Percentiles rank a stretch among this genome's conserved stretches.
Evolutionary conservation across 2,888 invertebrate genomes (phyloP).

Genomic region (Aradus depressus): DNA sequence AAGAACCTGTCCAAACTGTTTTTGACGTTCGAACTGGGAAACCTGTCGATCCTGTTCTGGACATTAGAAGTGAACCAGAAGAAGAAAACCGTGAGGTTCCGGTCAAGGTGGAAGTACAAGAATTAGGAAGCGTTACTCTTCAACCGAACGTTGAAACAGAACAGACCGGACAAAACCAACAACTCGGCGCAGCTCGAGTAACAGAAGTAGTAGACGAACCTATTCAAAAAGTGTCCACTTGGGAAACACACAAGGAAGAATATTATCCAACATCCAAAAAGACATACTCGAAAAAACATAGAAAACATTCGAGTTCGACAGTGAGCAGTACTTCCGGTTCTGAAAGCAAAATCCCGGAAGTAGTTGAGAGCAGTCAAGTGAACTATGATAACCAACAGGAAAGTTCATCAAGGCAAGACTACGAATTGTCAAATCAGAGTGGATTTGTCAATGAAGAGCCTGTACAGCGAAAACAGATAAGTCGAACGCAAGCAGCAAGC

Average conservation of each 20-base stretch:
- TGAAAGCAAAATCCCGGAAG: no score
- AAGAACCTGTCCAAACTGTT: no score
- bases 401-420: neutral
- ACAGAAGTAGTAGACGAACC: neutral
- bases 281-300: constrained; percentile 8
- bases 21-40: no score
- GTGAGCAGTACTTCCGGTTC: no score
- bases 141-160: neutral
- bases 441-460: constrained; percentile 1
- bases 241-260: constrained; percentile 9
- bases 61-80: no score
- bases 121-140: no score
- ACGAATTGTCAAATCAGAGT: no score
- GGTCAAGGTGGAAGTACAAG: no score
- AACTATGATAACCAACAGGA: neutral
- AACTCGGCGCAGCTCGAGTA: neutral
- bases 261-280: constrained; percentile 2
- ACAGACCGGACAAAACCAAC: neutral
- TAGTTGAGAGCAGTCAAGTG: no score
- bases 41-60: no score
- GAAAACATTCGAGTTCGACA: no score
- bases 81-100: no score
- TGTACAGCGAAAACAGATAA: neutral
- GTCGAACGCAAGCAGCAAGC: neutral
- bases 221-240: neutral